Evolutionary conservation across 2,113 vertebrate genomes (phyloP).

Genomic region (Sorex araneus): DNA sequence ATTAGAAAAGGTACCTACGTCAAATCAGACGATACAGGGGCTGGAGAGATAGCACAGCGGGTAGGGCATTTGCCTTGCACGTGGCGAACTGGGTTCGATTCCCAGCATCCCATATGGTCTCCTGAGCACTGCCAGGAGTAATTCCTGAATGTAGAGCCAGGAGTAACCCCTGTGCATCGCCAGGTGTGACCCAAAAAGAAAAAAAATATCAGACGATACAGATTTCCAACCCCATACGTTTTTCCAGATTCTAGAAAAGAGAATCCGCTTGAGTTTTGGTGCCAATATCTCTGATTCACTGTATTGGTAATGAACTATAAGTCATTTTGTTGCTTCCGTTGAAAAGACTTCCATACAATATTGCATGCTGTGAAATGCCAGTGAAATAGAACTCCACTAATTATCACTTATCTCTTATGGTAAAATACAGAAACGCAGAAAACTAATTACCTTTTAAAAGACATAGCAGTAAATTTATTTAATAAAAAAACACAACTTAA

Average conservation of each 20-base stretch:
- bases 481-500: conserved; percentile 42
- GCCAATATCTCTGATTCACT: not conserved
- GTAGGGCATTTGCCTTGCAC: no score
- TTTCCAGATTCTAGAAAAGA: not conserved
- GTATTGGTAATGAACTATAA: not conserved
- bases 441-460: not conserved
- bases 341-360: not conserved
- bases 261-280: not conserved
- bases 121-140: no score
- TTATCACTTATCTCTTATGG: not conserved
- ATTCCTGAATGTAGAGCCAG: no score
- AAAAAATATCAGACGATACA: fast-evolving
- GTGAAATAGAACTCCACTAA: not conserved
- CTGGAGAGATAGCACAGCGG: no score
- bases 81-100: no score
- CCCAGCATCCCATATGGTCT: no score
- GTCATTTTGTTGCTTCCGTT: not conserved
- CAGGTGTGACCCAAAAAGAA: no score
- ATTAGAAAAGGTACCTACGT: not conserved
- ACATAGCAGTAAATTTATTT: conserved; percentile 9
- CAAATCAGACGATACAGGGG: not conserved
- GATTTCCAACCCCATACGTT: conserved; percentile 52
- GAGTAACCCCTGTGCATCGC: no score
- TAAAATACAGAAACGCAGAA: conserved; percentile 55
- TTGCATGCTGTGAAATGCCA: not conserved